phyloP scores from a whole-genome alignment of 2,113 vertebrate species.

The Rhynchopsitta pachyrhyncha region DNA sequence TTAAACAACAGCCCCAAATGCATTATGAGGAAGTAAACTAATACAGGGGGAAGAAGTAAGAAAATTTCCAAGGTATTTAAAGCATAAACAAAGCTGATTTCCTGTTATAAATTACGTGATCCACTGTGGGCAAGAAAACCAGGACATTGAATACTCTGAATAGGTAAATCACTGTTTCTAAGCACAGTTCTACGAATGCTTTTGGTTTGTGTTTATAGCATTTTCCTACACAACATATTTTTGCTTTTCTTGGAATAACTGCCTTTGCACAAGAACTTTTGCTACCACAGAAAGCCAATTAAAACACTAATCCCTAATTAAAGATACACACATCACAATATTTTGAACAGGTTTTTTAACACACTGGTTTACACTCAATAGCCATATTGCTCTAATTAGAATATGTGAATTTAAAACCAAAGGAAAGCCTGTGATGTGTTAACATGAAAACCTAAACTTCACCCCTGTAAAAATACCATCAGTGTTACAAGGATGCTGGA shows the following conservation, averaged over 20 bases:
- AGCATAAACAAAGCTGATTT: background rate
- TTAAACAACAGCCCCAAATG: background rate
- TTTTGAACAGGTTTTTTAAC: background rate
- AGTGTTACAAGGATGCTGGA: background rate
- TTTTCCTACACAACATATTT: background rate
- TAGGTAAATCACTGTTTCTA: background rate
- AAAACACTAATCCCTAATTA: background rate
- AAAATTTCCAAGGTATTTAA: background rate
- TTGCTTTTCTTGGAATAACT: background rate
- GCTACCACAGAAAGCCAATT: background rate
- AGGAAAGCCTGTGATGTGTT: background rate
- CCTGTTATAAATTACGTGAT: background rate
- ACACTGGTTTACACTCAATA: background rate
- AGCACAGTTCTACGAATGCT: background rate
- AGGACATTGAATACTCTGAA: background rate
- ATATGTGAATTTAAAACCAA: background rate
- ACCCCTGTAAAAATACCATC: background rate
- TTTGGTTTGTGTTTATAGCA: background rate
- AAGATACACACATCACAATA: background rate
- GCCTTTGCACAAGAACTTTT: background rate
- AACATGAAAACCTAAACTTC: background rate
- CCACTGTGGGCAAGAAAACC: background rate
- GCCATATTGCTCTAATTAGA: background rate
- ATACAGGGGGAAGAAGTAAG: fast-evolving
- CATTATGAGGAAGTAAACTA: background rate